Base-by-base conservation (phyloP, 2,888 invertebrate genomes). In the Drosophila kokeensis region DNA sequence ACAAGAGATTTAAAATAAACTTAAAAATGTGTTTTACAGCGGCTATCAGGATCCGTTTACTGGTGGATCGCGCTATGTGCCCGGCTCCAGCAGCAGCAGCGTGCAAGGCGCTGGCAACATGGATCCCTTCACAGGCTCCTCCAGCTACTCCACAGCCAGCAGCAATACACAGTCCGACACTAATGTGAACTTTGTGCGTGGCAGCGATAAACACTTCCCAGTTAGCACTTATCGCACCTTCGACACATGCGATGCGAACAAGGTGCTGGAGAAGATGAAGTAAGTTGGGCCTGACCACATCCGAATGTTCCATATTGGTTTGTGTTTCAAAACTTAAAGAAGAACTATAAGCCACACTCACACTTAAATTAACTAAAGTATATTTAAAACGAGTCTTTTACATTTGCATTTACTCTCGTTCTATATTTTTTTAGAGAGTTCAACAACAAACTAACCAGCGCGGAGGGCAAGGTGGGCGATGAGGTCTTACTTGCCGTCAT, bases 161-260 rank as follows among this genome's bases (percentile, higher is more conserved):
- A 81, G 66, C 62, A 64, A 68, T 4, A 34, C 77, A 10, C 72
- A 79, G 15, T 77, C 84, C 11, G 83, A 82, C 59, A 73, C 83
- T n/a, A 87, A 91, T 61, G 91, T 89, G 0, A 90, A 90, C 59
- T 92, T 92, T 73, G 83, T 89, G 4, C 82, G 79, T 42, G 81
- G 82, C 42, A 76, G 58, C 32, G 90, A 90, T 18, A 92, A 91
- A 63, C 93, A 92, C 79, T 94, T 93, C 73, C 94, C 94, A 0
- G 92, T 93, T 29, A 92, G 79, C 54, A 92, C 89, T 29, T 96
- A 95, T 93, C 94, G 95, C 80, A 95, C 95, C 75, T 97, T 98
- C 90, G 97, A 97, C 86, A 95, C 96, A 88, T 97, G 96, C 7
- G 97, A 97, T 93, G 92, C 96, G 30, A 94, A 94, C 63, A 96